phyloP scores from a whole-genome alignment of 2,888 invertebrate species.

The Tribolium freemani region DNA sequence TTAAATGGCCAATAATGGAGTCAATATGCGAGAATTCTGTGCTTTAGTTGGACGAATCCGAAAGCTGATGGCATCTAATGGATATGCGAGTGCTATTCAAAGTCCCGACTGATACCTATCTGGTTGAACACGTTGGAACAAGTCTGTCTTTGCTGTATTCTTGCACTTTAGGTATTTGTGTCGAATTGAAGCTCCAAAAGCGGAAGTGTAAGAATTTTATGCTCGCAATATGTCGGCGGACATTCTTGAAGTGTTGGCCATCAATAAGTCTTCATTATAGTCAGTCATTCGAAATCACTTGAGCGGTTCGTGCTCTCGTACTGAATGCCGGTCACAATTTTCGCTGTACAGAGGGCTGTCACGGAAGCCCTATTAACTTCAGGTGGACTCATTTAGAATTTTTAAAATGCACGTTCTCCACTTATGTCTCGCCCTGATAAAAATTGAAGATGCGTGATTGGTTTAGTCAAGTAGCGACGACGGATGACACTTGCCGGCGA shows the following conservation, averaged over 20 bases:
- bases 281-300: constrained; percentile 2
- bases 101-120: background rate
- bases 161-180: background rate
- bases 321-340: constrained; percentile 6
- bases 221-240: background rate
- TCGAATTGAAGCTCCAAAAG: background rate
- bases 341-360: constrained; percentile 12
- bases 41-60: background rate
- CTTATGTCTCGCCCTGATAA: constrained; percentile 45
- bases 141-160: background rate
- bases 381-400: constrained; percentile 52
- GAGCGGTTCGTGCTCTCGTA: background rate
- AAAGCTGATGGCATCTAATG: background rate
- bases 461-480: constrained; percentile 50
- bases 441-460: constrained; percentile 58
- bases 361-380: constrained; percentile 46
- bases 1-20: background rate
- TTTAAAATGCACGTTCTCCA: constrained; percentile 47
- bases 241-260: background rate
- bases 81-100: background rate
- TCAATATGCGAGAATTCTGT: background rate
- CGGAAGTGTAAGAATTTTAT: background rate
- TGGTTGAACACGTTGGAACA: background rate
- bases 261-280: constrained; percentile 1
- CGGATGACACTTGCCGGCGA: constrained; percentile 53